Evolutionary conservation across 2,113 vertebrate genomes (phyloP), one percentile per base, ranked within the genome.

Genomic region (Upupa epops): DNA sequence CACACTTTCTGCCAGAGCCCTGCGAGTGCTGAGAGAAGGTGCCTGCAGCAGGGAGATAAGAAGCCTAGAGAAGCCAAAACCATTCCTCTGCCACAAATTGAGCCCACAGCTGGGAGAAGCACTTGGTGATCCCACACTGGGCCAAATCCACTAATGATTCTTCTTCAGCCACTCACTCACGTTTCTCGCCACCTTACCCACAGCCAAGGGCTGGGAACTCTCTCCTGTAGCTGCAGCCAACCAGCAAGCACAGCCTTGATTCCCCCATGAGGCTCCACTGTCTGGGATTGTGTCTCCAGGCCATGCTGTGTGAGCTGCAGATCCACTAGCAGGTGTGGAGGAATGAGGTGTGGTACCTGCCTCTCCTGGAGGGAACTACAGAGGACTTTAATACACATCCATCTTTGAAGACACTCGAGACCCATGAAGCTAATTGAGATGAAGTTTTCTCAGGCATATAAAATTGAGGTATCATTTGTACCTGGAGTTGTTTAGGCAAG

Each of bases 331-430:
- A 61, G 83, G 45, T 52, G 70, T 52, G 70, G 22, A 89, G 81
- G 70, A 72, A 65, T 12, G 68, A 64, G 83, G 79, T 32, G 90
- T n/a, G 11, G 54, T 8, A n/a, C 40, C 65, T 31, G 73, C 40
- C 68, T 52, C 48, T 21, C 73, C 84, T 1, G 0, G 25, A 66
- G 56, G 32, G 80, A 90, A 61, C 5, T 0, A 1, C 59, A 64
- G 54, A 1, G 0, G 25, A 13, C 56, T 34, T 29, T 74, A 49
- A 7, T 10, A 34, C 70, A 37, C 0, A 0, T 21, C 37, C 36
- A 31, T 11, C 75, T 83, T 21, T 76, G 72, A 73, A 85, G 54
- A 4, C 0, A 1, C 65, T 70, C 5, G 1, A 64, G 28, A 78
- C 42, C 20, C 48, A 9, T 26, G 1, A 2, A 74, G 58, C 48